Conservation (phyloP, 2,797 vertebrate genomes). For the Pangasius larnaudii region DNA sequence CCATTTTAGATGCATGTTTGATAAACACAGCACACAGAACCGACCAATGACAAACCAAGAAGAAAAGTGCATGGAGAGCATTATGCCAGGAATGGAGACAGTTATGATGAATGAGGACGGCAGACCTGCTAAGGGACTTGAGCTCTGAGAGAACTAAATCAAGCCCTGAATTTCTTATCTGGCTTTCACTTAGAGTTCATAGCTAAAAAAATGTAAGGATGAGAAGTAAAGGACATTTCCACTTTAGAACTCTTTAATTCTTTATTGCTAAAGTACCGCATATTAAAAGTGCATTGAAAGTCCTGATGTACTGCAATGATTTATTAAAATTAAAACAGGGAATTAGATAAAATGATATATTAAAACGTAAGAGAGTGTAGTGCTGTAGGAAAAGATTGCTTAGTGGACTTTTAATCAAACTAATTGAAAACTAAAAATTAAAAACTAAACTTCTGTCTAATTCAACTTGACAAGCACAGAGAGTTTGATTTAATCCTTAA, state of each 20-base stretch:
- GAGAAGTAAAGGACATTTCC: conserved; percentile 14
- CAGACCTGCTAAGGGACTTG: conserved; percentile 38
- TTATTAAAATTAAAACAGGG: conserved; percentile 12
- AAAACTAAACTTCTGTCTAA: background rate
- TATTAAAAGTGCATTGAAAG: background rate
- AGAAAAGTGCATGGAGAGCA: conserved; percentile 65
- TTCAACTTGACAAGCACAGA: conserved; percentile 5
- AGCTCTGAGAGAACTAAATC: conserved; percentile 45
- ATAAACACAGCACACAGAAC: conserved; percentile 84
- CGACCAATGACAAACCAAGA: conserved; percentile 75
- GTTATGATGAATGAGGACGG: conserved; percentile 53
- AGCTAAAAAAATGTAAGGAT: background rate
- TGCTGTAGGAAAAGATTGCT: background rate
- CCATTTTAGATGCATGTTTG: conserved; percentile 76
- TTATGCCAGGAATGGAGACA: conserved; percentile 61
- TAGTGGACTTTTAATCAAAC: conserved; percentile 18
- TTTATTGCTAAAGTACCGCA: background rate
- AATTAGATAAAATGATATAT: conserved; percentile 3
- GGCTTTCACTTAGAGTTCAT: conserved; percentile 24
- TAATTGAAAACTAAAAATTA: background rate
- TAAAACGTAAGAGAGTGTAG: background rate
- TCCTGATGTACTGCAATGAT: background rate
- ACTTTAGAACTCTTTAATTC: background rate
- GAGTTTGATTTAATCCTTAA: background rate
- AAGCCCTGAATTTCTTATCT: conserved; percentile 44